These are phyloP conservation scores for Xestia sexstrigata DNA, from an alignment of 2,888 invertebrate genomes.

Conservation along the genomic window DNA sequence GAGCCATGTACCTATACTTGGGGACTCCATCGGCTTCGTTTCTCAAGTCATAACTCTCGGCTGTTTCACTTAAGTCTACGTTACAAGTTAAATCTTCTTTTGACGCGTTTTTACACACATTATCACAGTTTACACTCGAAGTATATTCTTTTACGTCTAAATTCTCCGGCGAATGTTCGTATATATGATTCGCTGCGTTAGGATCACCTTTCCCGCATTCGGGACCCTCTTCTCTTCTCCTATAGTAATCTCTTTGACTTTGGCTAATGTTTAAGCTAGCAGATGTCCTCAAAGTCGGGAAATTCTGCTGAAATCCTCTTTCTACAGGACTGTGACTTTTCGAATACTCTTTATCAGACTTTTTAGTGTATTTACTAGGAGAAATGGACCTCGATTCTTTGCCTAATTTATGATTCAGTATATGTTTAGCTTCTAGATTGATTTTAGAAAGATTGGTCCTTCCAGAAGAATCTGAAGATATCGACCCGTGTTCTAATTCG, in stretches of 20 bases:
- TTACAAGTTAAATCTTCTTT: constrained; percentile 82
- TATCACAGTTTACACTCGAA: constrained; percentile 78
- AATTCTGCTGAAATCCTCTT: constrained; percentile 83
- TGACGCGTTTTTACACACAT: constrained; percentile 75
- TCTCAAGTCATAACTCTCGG: constrained; percentile 86
- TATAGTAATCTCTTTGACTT: constrained; percentile 70
- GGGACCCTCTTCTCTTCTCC: constrained; percentile 71
- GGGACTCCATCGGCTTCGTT: constrained; percentile 83
- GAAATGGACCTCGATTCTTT: constrained; percentile 86
- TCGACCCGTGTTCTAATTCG: constrained; percentile 83
- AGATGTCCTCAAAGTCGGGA: constrained; percentile 79
- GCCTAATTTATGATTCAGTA: constrained; percentile 75
- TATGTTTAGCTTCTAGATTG: constrained; percentile 79
- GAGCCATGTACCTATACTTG: constrained; percentile 85
- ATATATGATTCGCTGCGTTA: constrained; percentile 76
- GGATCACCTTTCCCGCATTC: constrained; percentile 75
- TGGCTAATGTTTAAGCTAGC: constrained; percentile 81
- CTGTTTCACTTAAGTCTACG: constrained; percentile 88
- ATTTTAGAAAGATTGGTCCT: constrained; percentile 83
- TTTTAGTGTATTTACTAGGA: constrained; percentile 80
- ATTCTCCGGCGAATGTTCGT: constrained; percentile 86
- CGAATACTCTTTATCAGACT: constrained; percentile 83
- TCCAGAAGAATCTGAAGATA: constrained; percentile 85
- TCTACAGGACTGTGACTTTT: constrained; percentile 88
- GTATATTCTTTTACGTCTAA: constrained; percentile 82